Evolutionary conservation across 2,888 invertebrate genomes (phyloP).

Genomic region (Unio delphinus): DNA sequence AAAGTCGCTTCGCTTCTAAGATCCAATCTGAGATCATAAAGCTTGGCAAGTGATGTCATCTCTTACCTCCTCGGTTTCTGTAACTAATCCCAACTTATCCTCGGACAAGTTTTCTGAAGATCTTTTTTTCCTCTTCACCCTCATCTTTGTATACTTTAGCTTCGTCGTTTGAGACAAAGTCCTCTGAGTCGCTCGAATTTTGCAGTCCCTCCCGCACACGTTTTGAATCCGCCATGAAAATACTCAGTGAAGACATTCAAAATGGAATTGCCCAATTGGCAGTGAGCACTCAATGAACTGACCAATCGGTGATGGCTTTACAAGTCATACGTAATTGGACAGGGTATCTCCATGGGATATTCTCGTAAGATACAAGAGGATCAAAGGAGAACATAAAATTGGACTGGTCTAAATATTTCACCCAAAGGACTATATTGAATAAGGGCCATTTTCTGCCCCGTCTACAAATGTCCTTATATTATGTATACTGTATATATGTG

Average conservation of each 20-base stretch:
- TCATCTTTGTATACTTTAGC: constrained; percentile 98
- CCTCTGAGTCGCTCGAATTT: constrained; percentile 77
- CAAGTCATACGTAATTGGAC: constrained; percentile 46
- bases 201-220: constrained; percentile 57
- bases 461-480: too few relatives aligned
- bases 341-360: constrained; percentile 31
- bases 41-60: constrained; percentile 1
- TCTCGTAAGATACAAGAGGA: constrained; percentile 35
- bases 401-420: background rate
- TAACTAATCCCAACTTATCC: constrained; percentile 96
- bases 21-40: background rate
- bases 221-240: constrained; percentile 69
- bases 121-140: constrained; percentile 83
- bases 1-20: background rate
- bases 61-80: constrained; percentile 90
- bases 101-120: constrained; percentile 94
- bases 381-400: constrained; percentile 23
- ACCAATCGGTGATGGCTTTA: constrained; percentile 63
- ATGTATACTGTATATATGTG: too few relatives aligned
- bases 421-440: too few relatives aligned
- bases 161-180: constrained; percentile 98
- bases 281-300: constrained; percentile 55
- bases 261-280: constrained; percentile 65
- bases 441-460: too few relatives aligned
- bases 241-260: constrained; percentile 63